Base-by-base conservation (phyloP, 2,888 invertebrate species). In the Spilosoma lubricipeda region DNA sequence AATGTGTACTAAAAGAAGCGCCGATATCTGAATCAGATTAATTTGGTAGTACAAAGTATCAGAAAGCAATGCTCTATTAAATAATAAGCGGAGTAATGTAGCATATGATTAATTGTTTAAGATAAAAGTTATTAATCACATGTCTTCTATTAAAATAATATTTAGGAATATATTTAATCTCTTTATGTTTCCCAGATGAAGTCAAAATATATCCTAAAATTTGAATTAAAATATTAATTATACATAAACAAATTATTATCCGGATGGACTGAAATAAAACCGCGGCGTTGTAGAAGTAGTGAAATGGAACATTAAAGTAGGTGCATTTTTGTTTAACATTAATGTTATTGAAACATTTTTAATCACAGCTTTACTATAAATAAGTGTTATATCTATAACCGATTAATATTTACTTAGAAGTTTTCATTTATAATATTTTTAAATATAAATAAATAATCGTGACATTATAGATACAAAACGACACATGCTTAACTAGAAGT, bases 21-120 rank as follows among this genome's bases (percentile, higher is more conserved):
- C 30, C 63, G 39, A 5, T 66, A 13, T n/a, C 42, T 42, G 66
- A n/a, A 42, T 13, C 42, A 13, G 4, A 42, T 66, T 66, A n/a
- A 15, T 42, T n/a, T 42, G n/a, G n/a, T 66, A 42, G 23, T 63
- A 30, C n/a, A 39, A 39, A 66, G 66, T 39, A 39, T 66, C 66
- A n/a, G n/a, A 36, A 66, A 66, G 66, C 66, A 39, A 66, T 66
- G 66, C 39, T 33, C 23, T 66, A 42, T 39, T n/a, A 23, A 66
- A n/a, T 42, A 66, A n/a, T 11, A 23, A 66, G 36, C n/a, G 7
- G 39, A 11, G 5, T 63, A 63, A 39, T 11, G n/a, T 39, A 39
- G 39, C 39, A 65, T 20, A 39, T n/a, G 42, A 7, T 42, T 66
- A 66, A 66, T n/a, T 2, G 39, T 66, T 66, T 66, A 67, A 67